Conservation (phyloP, 2,888 invertebrate genomes). For the Euproctis similis region DNA sequence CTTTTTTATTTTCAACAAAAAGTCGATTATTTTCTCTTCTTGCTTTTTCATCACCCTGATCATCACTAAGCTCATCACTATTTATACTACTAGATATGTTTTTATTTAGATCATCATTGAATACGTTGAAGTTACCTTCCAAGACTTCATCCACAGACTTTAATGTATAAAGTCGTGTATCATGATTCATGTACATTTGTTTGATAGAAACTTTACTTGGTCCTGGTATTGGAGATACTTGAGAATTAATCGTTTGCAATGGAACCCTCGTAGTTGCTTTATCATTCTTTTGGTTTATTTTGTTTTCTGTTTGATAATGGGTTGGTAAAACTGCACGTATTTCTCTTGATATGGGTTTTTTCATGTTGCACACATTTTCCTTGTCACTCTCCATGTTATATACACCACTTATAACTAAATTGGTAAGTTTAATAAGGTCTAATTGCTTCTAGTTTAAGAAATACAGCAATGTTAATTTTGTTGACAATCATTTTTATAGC, state of each 20-base stretch:
- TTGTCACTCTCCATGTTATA: conserved; percentile 35
- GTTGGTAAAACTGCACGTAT: conserved; percentile 45
- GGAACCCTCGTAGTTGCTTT: conserved; percentile 27
- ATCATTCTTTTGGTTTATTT: conserved; percentile 7
- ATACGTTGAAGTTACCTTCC: no score
- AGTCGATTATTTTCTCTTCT: conserved; percentile 21
- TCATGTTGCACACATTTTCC: conserved; percentile 42
- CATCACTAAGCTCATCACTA: conserved; percentile 35
- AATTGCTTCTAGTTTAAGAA: no score
- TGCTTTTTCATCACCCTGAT: conserved; percentile 35
- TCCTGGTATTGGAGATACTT: conserved; percentile 14
- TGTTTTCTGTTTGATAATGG: conserved; percentile 27
- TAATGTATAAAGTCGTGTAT: no score
- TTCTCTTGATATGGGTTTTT: conserved; percentile 46
- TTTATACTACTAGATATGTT: conserved; percentile 37
- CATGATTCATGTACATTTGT: conserved; percentile 17
- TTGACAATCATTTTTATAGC: no score
- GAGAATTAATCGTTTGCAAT: conserved; percentile 34
- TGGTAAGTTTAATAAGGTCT: no score
- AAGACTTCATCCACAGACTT: no score
- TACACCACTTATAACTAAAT: not conserved
- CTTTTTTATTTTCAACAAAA: conserved; percentile 23
- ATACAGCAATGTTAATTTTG: no score
- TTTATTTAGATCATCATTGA: no score
- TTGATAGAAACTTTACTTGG: conserved; percentile 12